Conservation (phyloP, 1,140 invertebrate species). For the Polyergus mexicanus region DNA sequence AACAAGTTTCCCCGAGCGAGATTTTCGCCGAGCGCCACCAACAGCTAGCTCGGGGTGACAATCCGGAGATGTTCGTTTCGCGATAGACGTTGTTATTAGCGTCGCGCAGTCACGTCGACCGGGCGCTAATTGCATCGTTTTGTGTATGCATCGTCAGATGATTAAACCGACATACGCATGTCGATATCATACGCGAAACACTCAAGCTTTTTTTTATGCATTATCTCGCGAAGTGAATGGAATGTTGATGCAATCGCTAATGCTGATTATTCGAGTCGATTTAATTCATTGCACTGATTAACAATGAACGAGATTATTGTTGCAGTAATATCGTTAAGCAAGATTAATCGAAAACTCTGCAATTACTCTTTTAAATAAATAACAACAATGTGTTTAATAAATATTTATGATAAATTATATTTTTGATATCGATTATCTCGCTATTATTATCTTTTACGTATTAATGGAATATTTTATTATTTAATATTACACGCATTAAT, state of each 20-base stretch:
- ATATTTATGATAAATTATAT: neutral
- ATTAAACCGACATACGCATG: slow-evolving; percentile 26
- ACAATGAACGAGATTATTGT: neutral
- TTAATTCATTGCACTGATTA: slow-evolving; percentile 23
- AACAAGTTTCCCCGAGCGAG: slow-evolving; percentile 43
- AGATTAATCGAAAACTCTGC: neutral
- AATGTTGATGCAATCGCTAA: neutral
- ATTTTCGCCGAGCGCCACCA: slow-evolving; percentile 1
- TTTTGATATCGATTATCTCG: slow-evolving; percentile 18
- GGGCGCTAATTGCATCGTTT: slow-evolving; percentile 46
- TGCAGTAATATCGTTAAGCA: too few species aligned
- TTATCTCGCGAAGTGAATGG: neutral
- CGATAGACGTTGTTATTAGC: slow-evolving; percentile 28
- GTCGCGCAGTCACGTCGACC: neutral
- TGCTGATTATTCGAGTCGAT: neutral
- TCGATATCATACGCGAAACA: neutral
- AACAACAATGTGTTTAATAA: slow-evolving; percentile 14
- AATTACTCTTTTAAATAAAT: neutral
- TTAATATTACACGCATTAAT: too few species aligned
- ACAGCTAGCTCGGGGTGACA: slow-evolving; percentile 41
- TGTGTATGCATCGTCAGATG: slow-evolving; percentile 29
- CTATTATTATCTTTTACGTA: too few species aligned
- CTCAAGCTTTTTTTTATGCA: neutral
- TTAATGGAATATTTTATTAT: too few species aligned
- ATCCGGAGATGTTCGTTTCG: slow-evolving; percentile 32